These are phyloP conservation scores for Amorpha juglandis DNA, from an alignment of 2,888 invertebrate genomes.

Conservation along the genomic window DNA sequence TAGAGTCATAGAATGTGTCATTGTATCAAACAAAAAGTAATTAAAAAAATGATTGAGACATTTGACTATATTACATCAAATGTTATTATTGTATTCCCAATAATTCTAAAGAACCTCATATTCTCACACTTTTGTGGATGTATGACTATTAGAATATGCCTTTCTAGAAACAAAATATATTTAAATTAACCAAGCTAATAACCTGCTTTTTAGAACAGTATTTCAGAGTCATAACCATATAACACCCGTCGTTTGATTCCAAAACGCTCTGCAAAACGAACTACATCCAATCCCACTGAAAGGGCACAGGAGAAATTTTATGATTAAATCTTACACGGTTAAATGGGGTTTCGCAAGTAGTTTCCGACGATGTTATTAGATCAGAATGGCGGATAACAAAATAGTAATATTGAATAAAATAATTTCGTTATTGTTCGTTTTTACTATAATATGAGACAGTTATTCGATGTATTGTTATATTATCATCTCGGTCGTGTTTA, in stretches of 20 bases:
- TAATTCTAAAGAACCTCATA: too few species aligned
- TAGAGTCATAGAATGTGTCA: too few species aligned
- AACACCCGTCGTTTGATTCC: not conserved
- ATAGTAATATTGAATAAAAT: not conserved
- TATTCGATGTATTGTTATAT: not conserved
- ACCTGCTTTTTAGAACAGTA: too few species aligned
- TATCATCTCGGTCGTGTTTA: not conserved
- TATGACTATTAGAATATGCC: too few species aligned
- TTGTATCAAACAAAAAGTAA: too few species aligned
- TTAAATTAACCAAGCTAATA: not conserved
- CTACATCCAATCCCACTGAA: slow-evolving; percentile 32
- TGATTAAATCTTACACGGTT: slow-evolving; percentile 44
- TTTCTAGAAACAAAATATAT: too few species aligned
- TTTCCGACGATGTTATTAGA: slow-evolving; percentile 14
- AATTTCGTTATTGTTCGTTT: slow-evolving; percentile 11
- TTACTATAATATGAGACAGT: not conserved
- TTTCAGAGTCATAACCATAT: not conserved
- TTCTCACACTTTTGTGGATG: too few species aligned
- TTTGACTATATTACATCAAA: too few species aligned
- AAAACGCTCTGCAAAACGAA: slow-evolving; percentile 36
- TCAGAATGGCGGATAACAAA: slow-evolving; percentile 1
- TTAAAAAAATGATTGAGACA: too few species aligned
- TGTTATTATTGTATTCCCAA: too few species aligned
- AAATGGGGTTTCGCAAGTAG: slow-evolving; percentile 29
- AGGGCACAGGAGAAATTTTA: slow-evolving; percentile 39